Conservation (phyloP, 2,113 vertebrate species). For the Phylloscopus trochilus region DNA sequence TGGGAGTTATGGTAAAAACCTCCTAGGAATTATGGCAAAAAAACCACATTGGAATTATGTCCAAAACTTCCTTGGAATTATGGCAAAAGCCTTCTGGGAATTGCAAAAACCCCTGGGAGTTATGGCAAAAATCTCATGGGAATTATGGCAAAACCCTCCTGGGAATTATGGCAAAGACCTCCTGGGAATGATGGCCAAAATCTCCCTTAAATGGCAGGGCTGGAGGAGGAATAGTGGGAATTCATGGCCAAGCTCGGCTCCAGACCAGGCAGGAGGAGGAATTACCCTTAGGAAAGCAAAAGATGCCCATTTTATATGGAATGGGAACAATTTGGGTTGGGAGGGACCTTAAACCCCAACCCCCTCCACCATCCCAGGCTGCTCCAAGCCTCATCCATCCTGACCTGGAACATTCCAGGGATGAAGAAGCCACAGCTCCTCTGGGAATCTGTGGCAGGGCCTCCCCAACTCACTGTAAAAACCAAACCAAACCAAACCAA, state of each 20-base stretch:
- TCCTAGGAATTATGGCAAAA: neutral
- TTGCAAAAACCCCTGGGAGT: too few species aligned
- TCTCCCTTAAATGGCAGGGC: neutral
- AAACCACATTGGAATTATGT: too few species aligned
- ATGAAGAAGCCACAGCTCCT: neutral
- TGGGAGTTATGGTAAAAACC: too few species aligned
- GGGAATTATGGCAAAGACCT: too few species aligned
- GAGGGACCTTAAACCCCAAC: too few species aligned
- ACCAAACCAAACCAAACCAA: neutral
- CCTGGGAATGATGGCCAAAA: neutral
- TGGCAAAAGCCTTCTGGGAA: too few species aligned
- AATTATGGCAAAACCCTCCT: too few species aligned
- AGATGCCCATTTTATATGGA: neutral
- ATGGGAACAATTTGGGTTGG: neutral
- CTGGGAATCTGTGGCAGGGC: neutral
- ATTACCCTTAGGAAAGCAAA: neutral
- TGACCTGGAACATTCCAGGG: neutral
- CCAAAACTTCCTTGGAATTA: too few species aligned
- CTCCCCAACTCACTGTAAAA: neutral
- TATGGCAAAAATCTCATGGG: too few species aligned
- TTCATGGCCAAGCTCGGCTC: neutral
- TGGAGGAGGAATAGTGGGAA: rapidly evolving
- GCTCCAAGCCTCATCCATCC: neutral
- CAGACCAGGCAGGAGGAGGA: neutral
- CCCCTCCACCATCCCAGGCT: rapidly evolving